Conservation (phyloP, 2,797 vertebrate genomes). For the Aulostomus chinensis region DNA sequence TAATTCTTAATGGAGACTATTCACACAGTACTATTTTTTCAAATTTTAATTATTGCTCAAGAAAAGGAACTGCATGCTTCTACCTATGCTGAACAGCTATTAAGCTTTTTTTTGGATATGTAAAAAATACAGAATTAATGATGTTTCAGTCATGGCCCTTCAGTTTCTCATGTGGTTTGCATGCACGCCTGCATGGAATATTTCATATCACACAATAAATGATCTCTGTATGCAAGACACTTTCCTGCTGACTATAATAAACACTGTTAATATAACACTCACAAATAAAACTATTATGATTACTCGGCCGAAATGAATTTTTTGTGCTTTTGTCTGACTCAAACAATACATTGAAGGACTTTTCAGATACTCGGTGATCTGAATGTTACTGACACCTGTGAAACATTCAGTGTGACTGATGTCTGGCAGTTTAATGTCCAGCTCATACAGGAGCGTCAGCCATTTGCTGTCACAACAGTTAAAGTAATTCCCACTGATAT, state of each 20-base stretch:
- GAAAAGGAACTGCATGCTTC: no score
- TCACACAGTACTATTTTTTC: no score
- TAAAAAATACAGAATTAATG: no score
- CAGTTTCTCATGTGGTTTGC: no score
- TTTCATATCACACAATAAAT: slow-evolving; percentile 44
- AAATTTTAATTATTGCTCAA: no score
- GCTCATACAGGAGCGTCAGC: slow-evolving; percentile 51
- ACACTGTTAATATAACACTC: slow-evolving; percentile 21
- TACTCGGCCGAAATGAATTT: slow-evolving; percentile 44
- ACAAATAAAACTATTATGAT: slow-evolving; percentile 58
- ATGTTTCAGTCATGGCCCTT: no score
- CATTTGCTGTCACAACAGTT: slow-evolving; percentile 73
- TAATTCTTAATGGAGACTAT: no score
- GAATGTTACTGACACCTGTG: slow-evolving; percentile 11
- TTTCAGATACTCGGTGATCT: slow-evolving; percentile 43
- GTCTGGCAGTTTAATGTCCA: slow-evolving; percentile 56
- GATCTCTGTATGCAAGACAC: slow-evolving; percentile 28
- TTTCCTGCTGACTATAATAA: slow-evolving; percentile 42
- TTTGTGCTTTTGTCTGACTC: slow-evolving; percentile 17
- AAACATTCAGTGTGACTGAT: slow-evolving; percentile 55
- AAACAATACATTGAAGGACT: slow-evolving; percentile 49
- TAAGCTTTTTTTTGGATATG: no score
- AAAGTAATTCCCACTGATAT: slow-evolving; percentile 69
- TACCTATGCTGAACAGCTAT: no score
- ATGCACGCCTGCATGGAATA: no score